Evolutionary conservation across 2,113 vertebrate genomes (phyloP), one percentile per base, ranked within the genome.

Genomic region (Notarius lentiginosus): DNA sequence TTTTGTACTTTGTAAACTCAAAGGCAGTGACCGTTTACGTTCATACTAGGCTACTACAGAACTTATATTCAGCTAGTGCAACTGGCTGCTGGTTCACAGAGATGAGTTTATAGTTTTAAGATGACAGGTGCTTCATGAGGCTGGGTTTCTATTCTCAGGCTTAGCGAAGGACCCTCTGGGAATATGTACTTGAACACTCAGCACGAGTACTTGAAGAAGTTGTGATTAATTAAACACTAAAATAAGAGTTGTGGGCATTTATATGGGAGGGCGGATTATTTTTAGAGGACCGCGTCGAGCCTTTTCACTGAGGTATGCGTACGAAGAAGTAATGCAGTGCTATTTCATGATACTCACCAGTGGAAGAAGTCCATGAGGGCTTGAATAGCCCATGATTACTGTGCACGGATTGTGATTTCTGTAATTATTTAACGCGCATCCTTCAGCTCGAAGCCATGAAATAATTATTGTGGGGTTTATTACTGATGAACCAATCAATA

Each of bases 221-320:
- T 83, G 70, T 87, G 58, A 87, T 87, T 87, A 87, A 83, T 87
- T 83, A 87, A 83, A 66, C 47, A 56, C 72, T 47, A 66, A 83
- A 83, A 83, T 76, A 77, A 83, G 70, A 83, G 86, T 51, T 76
- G 20, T 30, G 41, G 41, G 56, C 80, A 66, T 65, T 65, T 82
- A 68, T 72, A 73, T 82, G 53, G 53, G 55, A 83, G 60, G 51
- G 66, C 76, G 58, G 22, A 61, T 66, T 73, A 65, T 83, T 77
- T 87, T 77, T 41, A 41, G 76, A 68, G 20, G 63, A 70, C 55
- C 3, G 27, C 18, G 30, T 53, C 20, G 0, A 58, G 77, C 17
- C 2, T 53, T 79, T 79, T 79, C 1, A 18, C 58, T 65, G 60
- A 68, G 68, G 66, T 41, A 30, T 58, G 68, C 41, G 27, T 85